A percentile compares a stretch with the other conserved stretches of the same genome.
Evolutionary conservation across 2,797 vertebrate genomes (phyloP).

Genomic region (Coreius guichenoti): DNA sequence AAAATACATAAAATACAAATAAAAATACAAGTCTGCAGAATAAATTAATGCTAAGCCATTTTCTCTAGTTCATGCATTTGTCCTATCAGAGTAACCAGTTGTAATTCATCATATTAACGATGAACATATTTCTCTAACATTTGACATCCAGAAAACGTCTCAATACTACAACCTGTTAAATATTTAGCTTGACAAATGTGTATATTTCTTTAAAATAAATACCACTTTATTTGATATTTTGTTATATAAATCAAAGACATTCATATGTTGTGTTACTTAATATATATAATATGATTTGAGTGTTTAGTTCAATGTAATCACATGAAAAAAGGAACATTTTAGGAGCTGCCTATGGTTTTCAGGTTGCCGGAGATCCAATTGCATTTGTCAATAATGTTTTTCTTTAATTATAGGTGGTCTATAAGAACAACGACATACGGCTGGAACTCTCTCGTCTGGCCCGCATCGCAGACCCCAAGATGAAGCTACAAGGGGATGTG

Average conservation of each 20-base stretch:
- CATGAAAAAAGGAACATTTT: not conserved
- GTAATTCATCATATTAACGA: not conserved
- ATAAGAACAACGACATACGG: conserved; percentile 98
- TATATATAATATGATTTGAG: not conserved
- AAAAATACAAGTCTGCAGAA: no score
- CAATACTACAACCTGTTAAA: not conserved
- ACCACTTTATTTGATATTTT: not conserved
- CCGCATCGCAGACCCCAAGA: conserved; percentile 95
- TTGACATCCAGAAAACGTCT: not conserved
- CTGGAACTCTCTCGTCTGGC: conserved; percentile 95
- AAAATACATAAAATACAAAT: not conserved
- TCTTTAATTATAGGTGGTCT: conserved; percentile 85
- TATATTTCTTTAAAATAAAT: not conserved
- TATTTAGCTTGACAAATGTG: not conserved
- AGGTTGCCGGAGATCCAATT: not conserved
- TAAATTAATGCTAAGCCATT: not conserved
- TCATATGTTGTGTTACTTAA: not conserved
- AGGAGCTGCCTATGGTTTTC: not conserved
- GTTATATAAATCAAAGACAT: not conserved
- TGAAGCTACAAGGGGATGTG: conserved; percentile 97
- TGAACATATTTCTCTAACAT: not conserved
- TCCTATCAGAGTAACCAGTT: not conserved
- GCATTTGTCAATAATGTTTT: not conserved
- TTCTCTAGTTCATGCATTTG: not conserved
- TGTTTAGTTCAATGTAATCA: not conserved